These are phyloP conservation scores for Nanorana parkeri DNA, from an alignment of 2,113 vertebrate genomes.

Conservation along the genomic window DNA sequence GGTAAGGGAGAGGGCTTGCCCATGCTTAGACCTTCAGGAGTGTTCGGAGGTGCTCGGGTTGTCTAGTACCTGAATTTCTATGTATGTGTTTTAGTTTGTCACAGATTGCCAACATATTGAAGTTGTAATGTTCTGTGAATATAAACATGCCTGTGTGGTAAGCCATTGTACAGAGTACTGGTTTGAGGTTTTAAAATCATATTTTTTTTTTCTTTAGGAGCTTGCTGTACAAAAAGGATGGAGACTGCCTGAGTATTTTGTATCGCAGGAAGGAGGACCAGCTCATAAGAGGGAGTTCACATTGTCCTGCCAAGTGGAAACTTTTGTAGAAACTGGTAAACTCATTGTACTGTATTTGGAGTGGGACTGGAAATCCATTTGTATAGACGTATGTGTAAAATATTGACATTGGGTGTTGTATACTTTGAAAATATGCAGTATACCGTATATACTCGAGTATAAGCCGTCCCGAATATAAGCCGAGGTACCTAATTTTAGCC, in stretches of 20 bases:
- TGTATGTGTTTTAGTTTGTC: not conserved
- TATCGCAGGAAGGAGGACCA: conserved; percentile 80
- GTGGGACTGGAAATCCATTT: too few relatives aligned
- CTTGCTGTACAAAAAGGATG: conserved; percentile 84
- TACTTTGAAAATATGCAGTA: too few relatives aligned
- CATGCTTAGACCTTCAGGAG: too few relatives aligned
- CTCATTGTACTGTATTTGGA: not conserved
- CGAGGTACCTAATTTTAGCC: too few relatives aligned
- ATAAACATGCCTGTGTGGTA: not conserved
- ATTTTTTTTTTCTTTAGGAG: conserved; percentile 71
- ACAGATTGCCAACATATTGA: not conserved
- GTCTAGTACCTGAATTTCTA: not conserved
- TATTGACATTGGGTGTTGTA: not conserved
- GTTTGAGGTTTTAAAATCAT: not conserved
- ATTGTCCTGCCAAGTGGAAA: conserved; percentile 82
- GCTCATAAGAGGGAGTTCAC: conserved; percentile 86
- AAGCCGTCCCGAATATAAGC: too few relatives aligned
- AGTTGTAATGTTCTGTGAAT: not conserved
- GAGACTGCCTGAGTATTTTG: conserved; percentile 84
- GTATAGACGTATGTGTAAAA: too few relatives aligned
- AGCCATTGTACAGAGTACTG: too few relatives aligned
- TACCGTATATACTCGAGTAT: too few relatives aligned
- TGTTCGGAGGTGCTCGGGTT: too few relatives aligned
- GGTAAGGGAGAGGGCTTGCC: too few relatives aligned
- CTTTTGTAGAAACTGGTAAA: conserved; percentile 82